These are phyloP conservation scores for Drosophila quadrilineata DNA, from an alignment of 1,140 invertebrate genomes.

Conservation along the genomic window DNA sequence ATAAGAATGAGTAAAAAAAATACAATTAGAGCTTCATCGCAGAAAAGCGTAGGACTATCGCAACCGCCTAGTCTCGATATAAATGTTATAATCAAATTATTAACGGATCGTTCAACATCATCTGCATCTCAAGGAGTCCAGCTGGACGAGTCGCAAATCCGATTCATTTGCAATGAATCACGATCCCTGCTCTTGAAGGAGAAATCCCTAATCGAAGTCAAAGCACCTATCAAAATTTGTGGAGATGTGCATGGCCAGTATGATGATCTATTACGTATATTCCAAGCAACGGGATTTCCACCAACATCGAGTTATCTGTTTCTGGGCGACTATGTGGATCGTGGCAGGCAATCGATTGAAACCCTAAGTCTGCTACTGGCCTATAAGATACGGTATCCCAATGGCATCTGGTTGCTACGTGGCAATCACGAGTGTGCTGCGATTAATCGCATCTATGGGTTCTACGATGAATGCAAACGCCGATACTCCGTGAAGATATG, in stretches of 20 bases:
- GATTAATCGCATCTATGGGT: slow-evolving; percentile 90
- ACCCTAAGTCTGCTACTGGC: slow-evolving; percentile 92
- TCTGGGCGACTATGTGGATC: slow-evolving; percentile 96
- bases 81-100: slow-evolving; percentile 8
- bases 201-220: slow-evolving; percentile 94
- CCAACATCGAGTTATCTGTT: slow-evolving; percentile 96
- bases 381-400: slow-evolving; percentile 96
- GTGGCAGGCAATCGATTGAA: slow-evolving; percentile 94
- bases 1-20: slow-evolving; percentile 1
- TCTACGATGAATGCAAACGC: slow-evolving; percentile 87
- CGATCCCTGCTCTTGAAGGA: slow-evolving; percentile 93
- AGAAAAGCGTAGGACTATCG: background rate
- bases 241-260: slow-evolving; percentile 94
- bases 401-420: slow-evolving; percentile 93
- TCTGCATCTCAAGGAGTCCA: slow-evolving; percentile 3
- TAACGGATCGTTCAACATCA: slow-evolving; percentile 1
- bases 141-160: slow-evolving; percentile 19
- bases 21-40: background rate
- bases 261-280: slow-evolving; percentile 95
- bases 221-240: slow-evolving; percentile 85
- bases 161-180: slow-evolving; percentile 81
- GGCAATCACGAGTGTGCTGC: slow-evolving; percentile 92
- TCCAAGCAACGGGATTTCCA: slow-evolving; percentile 92
- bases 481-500: slow-evolving; percentile 91
- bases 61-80: background rate